phyloP scores from a whole-genome alignment of 1,140 invertebrate species.

The Drosophila melanica region DNA sequence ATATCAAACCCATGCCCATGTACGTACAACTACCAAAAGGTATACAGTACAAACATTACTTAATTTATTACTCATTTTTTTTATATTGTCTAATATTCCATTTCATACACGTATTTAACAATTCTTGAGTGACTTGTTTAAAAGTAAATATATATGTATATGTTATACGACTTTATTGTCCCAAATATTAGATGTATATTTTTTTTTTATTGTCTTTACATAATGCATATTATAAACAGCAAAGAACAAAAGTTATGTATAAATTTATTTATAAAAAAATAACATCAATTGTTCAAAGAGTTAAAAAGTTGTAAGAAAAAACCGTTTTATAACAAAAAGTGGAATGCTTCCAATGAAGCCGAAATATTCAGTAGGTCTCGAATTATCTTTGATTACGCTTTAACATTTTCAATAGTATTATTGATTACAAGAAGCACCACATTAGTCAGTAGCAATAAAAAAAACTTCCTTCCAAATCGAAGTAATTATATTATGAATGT shows the following conservation, averaged over 20 bases:
- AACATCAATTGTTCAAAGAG: slow-evolving; percentile 72
- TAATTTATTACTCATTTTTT: slow-evolving; percentile 14
- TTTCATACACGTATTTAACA: slow-evolving; percentile 32
- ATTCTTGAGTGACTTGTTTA: slow-evolving; percentile 21
- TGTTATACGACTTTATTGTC: slow-evolving; percentile 50
- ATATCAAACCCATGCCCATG: slow-evolving; percentile 52
- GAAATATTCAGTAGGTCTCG: no score
- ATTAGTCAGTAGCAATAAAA: slow-evolving; percentile 79
- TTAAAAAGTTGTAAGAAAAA: slow-evolving; percentile 72
- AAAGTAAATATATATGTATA: background rate
- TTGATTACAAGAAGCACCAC: slow-evolving; percentile 77
- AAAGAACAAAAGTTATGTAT: slow-evolving; percentile 55
- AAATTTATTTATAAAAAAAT: slow-evolving; percentile 57
- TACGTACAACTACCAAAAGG: slow-evolving; percentile 58
- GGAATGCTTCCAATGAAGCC: slow-evolving; percentile 14
- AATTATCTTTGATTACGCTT: slow-evolving; percentile 29
- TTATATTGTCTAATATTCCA: slow-evolving; percentile 25
- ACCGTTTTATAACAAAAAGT: slow-evolving; percentile 66
- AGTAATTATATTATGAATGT: slow-evolving; percentile 25
- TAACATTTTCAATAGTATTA: slow-evolving; percentile 48
- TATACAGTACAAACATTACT: slow-evolving; percentile 45
- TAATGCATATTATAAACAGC: slow-evolving; percentile 34
- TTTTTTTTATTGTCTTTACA: slow-evolving; percentile 18
- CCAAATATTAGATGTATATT: slow-evolving; percentile 32
- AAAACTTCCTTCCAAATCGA: slow-evolving; percentile 54